Evolutionary conservation across 2,888 invertebrate species (phyloP), one percentile per base, ranked within the genome.

Genomic region (Trissolcus brochymenae): DNA sequence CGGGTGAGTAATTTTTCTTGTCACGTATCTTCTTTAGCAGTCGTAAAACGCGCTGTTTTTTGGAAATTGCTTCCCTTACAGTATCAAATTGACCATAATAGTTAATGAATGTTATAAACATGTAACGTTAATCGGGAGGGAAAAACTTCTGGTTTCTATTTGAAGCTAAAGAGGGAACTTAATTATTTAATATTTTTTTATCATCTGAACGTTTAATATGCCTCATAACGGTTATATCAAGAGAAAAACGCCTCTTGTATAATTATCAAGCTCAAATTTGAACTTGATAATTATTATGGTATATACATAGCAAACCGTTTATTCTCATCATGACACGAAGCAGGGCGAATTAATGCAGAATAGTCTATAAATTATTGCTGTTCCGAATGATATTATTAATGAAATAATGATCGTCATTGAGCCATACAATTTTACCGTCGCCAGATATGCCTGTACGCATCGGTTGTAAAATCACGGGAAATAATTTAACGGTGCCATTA

Each of bases 1-100:
- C 71, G 57, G 57, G 62, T 71, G 64, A 71, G 64, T 64, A 65
- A 65, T 73, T 73, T 66, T 50, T 54, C 65, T 40, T 65, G 65
- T 73, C 72, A 65, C 72, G n/a, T 72, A 64, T 14, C 55, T 60
- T 19, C 65, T 55, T 14, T 17, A 41, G 40, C 25, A 60, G 54
- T 72, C 60, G 60, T 72, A 65, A 72, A 65, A 43, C 59, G 43
- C 53, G 14, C 41, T 6, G 35, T 60, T 72, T 59, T 72, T 65
- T 65, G 59, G 41, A 59, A 72, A 71, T 64, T 64, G 50, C 41
- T 60, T 54, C 13, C 35, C 59, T 13, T 43, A n/a, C 46, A 40
- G 57, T 59, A 53, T 59, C 46, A 64, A 59, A 57, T 54, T 46
- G 54, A 41, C 59, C 55, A 60, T 53, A 71, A 71, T 62, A 53